A percentile compares a stretch with the other conserved stretches of the same genome.
These are phyloP conservation scores for Ceyx erithaca DNA, from an alignment of 2,797 vertebrate species.

Conservation along the genomic window DNA sequence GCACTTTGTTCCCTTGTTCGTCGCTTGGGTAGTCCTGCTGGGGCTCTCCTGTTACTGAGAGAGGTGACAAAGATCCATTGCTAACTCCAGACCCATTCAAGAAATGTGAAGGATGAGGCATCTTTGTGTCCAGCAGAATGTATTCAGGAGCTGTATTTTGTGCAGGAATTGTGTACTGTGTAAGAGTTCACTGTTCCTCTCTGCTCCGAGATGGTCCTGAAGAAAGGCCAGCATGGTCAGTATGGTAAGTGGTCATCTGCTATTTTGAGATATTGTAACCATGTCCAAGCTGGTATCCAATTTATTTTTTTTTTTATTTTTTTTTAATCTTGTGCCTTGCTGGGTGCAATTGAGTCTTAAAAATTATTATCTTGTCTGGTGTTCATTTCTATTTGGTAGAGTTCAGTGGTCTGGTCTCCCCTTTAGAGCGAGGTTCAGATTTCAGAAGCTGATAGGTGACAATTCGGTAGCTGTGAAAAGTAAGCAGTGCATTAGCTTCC, in stretches of 20 bases:
- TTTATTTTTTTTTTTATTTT: not conserved
- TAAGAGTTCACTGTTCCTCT: conserved; percentile 62
- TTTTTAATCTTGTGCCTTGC: conserved; percentile 27
- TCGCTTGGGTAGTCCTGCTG: conserved; percentile 54
- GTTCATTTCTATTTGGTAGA: conserved; percentile 32
- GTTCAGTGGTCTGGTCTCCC: not conserved
- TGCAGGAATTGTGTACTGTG: conserved; percentile 72
- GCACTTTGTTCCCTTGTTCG: conserved; percentile 73
- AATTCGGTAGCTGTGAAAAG: conserved; percentile 11
- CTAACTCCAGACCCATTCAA: conserved; percentile 50
- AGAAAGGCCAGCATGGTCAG: conserved; percentile 88
- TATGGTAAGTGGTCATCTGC: conserved; percentile 70
- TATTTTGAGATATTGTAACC: conserved; percentile 54
- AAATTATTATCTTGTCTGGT: not conserved
- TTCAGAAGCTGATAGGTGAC: conserved; percentile 13
- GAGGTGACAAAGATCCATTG: conserved; percentile 21
- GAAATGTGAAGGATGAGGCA: conserved; percentile 68
- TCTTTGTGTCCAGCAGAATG: conserved; percentile 52
- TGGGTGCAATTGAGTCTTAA: not conserved
- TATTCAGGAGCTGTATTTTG: conserved; percentile 62
- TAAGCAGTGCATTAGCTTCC: not conserved
- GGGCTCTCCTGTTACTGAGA: conserved; percentile 43
- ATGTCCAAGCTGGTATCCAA: not conserved
- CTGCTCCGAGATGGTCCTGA: conserved; percentile 79
- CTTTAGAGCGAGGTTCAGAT: not conserved